Conservation (phyloP, 2,888 invertebrate species). For the Agonum fuliginosum region DNA sequence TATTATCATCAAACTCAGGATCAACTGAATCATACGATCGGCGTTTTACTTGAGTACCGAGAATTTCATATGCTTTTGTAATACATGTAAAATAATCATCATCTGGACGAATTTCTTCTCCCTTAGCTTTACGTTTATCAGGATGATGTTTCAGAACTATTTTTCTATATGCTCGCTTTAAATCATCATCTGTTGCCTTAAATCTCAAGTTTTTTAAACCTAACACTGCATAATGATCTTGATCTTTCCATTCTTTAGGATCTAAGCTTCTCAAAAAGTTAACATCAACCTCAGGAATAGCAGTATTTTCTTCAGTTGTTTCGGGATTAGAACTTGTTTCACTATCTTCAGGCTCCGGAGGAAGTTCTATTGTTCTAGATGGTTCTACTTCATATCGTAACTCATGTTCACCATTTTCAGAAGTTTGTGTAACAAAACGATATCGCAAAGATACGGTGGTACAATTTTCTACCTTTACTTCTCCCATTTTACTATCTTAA, state of each 20-base stretch:
- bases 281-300: conserved; percentile 83
- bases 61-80: conserved; percentile 95
- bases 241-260: conserved; percentile 98
- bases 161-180: conserved; percentile 93
- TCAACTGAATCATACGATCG: conserved; percentile 98
- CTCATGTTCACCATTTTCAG: conserved; percentile 66
- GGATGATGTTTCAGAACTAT: conserved; percentile 97
- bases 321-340: conserved; percentile 60
- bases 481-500: conserved; percentile 67
- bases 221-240: conserved; percentile 97
- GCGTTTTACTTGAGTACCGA: conserved; percentile 87
- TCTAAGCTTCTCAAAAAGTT: conserved; percentile 90
- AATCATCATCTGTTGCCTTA: conserved; percentile 93
- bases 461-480: conserved; percentile 68
- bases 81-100: conserved; percentile 99
- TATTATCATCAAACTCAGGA: conserved; percentile 91
- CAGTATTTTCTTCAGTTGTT: conserved; percentile 69
- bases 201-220: conserved; percentile 89
- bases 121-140: conserved; percentile 95
- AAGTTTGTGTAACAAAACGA: conserved; percentile 68
- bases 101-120: conserved; percentile 90
- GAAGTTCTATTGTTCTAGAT: conserved; percentile 68
- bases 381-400: conserved; percentile 69
- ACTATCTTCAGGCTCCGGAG: conserved; percentile 61
- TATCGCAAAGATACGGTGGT: conserved; percentile 70